A percentile compares a stretch with the other conserved stretches of the same genome.
Conservation (phyloP, 2,797 vertebrate genomes). For the Anas acuta region DNA sequence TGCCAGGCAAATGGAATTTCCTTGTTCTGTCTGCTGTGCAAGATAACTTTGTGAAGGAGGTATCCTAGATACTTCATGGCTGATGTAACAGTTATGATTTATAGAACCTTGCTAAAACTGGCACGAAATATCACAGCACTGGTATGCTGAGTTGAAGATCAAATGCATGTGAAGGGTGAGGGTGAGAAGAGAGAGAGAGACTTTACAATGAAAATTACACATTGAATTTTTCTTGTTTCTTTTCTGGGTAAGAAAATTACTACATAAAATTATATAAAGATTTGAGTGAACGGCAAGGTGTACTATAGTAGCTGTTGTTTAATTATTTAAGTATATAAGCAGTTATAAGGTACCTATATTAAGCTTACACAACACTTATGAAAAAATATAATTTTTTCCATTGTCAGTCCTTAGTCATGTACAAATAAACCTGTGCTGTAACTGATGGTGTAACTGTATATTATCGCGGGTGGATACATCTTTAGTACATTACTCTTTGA, state of each 20-base stretch:
- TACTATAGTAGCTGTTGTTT: neutral
- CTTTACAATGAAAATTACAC: neutral
- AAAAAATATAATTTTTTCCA: neutral
- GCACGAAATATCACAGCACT: neutral
- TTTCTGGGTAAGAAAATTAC: neutral
- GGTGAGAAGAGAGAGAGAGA: neutral
- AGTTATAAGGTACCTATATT: neutral
- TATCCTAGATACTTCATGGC: neutral
- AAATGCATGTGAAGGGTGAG: neutral
- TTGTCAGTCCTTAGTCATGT: neutral
- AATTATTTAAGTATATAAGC: neutral
- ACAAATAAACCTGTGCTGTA: neutral
- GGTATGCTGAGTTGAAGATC: neutral
- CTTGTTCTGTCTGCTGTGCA: neutral
- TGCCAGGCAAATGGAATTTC: neutral
- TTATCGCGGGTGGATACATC: neutral
- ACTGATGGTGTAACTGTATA: neutral
- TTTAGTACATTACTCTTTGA: constrained; percentile 61
- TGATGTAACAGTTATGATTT: constrained; percentile 15
- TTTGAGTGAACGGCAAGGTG: neutral
- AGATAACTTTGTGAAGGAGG: neutral
- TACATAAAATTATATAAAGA: neutral
- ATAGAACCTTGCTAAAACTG: constrained; percentile 8
- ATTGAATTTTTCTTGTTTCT: neutral
- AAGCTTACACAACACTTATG: neutral